phyloP scores from a whole-genome alignment of 2,888 invertebrate genomes.

The Morpho achilles region DNA sequence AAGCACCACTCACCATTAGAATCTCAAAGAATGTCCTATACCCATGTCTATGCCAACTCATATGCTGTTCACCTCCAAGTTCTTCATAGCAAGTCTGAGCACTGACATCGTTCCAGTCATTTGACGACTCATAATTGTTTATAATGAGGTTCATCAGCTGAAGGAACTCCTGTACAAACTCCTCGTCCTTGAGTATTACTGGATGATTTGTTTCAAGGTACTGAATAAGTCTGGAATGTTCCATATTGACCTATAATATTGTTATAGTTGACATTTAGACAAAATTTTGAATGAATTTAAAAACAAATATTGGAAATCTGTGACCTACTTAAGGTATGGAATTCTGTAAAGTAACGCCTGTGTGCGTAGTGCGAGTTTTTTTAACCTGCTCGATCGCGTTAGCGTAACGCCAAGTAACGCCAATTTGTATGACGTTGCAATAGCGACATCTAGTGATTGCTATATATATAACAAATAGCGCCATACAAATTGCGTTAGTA shows the following conservation, averaged over 20 bases:
- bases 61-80: conserved; percentile 34
- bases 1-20: conserved; percentile 24
- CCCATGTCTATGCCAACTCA: conserved; percentile 42
- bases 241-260: no score
- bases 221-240: conserved; percentile 29
- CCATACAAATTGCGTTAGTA: no score
- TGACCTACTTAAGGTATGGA: no score
- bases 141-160: conserved; percentile 33
- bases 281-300: no score
- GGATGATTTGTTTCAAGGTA: conserved; percentile 35
- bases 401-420: no score
- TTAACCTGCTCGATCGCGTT: no score
- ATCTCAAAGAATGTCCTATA: conserved; percentile 43
- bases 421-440: no score
- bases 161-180: conserved; percentile 34
- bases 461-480: no score
- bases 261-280: conserved; percentile 3
- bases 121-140: conserved; percentile 35
- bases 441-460: no score
- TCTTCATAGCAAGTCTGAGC: conserved; percentile 30
- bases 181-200: conserved; percentile 30
- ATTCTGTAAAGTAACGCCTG: no score
- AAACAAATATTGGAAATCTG: no score
- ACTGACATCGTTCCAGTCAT: conserved; percentile 40
- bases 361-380: no score